Evolutionary conservation across 1,140 invertebrate species (phyloP), one percentile per base, ranked within the genome.

Genomic region (Drosophila parabipectinata): DNA sequence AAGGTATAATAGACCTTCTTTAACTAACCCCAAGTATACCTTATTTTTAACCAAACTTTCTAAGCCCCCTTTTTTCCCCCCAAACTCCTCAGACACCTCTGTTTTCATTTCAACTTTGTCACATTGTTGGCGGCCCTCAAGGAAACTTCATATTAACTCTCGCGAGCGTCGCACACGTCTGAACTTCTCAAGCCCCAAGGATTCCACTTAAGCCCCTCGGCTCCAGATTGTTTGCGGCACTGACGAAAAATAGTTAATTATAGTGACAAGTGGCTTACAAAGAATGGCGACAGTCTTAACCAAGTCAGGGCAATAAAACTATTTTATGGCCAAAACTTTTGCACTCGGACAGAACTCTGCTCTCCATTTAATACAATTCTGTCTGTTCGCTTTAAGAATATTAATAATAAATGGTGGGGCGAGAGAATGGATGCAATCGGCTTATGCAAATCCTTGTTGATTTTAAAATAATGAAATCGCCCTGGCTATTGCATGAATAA

Each of bases 181-280:
- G 52, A 73, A 84, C 50, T 62, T 60, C 76, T 72, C 41, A 45
- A 51, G 44, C 51, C 37, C 54, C 60, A 60, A 8, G 66, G 47
- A 72, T 59, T 21, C 54, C 28, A 59, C 55, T 72, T 72, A 71
- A 72, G 68, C 15, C 53, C 32, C 28, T 32, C 9, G 67, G 39
- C 54, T 60, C 45, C 24, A 73, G 50, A 73, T 63, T 61, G 39
- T 72, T 47, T 72, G 55, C 32, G 69, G 77, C 77, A 64, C 62
- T 74, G 73, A 78, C 53, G 68, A 87, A 81, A 79, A 85, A 87
- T 79, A 87, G 75, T 87, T 87, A 87, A 87, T 87, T 87, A 87
- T 80, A 75, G 60, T 63, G 81, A 57, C 83, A 87, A 87, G 82
- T 88, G 74, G 75, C 79, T 87, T 79, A 76, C 61, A 41, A 83